A percentile compares a stretch with the other conserved stretches of the same genome.
phyloP scores from a whole-genome alignment of 2,113 vertebrate species.

The Grammomys dolichurus region DNA sequence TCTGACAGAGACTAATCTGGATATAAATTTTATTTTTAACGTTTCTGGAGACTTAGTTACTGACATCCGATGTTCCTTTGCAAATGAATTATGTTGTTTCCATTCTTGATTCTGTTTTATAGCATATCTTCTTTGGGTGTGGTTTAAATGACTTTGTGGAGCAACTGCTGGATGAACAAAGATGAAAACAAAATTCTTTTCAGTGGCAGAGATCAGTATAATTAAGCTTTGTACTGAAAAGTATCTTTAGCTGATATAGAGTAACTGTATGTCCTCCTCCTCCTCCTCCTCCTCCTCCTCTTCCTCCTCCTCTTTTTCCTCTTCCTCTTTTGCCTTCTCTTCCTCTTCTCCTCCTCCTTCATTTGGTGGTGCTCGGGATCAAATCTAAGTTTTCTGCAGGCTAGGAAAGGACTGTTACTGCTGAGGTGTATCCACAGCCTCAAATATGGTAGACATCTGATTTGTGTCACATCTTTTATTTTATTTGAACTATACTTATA shows the following conservation, averaged over 20 bases:
- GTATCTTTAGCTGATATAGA: not conserved
- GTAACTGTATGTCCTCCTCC: not conserved
- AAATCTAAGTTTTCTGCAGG: not conserved
- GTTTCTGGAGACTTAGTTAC: not conserved
- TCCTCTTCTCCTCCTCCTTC: not conserved
- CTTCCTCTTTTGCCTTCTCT: too few relatives aligned
- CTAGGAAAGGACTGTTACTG: too few relatives aligned
- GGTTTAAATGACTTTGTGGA: not conserved
- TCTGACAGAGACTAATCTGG: not conserved
- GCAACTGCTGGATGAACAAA: conserved; percentile 7
- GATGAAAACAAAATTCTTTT: conserved; percentile 26
- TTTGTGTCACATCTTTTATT: not conserved
- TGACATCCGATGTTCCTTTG: conserved; percentile 30
- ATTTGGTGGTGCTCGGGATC: not conserved
- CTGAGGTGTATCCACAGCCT: too few relatives aligned
- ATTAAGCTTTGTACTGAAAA: not conserved
- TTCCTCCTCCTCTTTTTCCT: not conserved
- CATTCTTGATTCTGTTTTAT: conserved; percentile 27
- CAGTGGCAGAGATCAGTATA: not conserved
- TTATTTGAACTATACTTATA: conserved; percentile 52
- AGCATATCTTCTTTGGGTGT: not conserved
- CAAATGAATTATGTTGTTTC: conserved; percentile 35
- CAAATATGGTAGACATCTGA: not conserved
- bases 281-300: not conserved
- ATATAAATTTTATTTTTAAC: conserved; percentile 1